These are phyloP conservation scores for Malurus elegans DNA, from an alignment of 2,113 vertebrate species.

Conservation along the genomic window DNA sequence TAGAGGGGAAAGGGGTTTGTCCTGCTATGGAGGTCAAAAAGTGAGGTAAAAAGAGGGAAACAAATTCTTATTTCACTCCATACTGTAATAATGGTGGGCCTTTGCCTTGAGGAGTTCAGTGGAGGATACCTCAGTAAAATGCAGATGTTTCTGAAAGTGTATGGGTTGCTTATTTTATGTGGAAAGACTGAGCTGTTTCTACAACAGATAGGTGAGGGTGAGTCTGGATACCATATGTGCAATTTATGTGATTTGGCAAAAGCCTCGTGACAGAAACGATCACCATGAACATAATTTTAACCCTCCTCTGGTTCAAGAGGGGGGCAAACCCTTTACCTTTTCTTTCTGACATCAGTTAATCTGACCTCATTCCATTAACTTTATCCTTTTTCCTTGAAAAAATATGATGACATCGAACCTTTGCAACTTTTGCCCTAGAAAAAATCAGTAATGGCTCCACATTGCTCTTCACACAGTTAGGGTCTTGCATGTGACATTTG, in stretches of 20 bases:
- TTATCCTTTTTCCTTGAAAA: not conserved
- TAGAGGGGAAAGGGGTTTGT: not conserved
- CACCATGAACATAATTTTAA: rapidly evolving
- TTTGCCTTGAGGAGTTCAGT: not conserved
- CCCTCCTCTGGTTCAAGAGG: not conserved
- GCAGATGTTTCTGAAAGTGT: not conserved
- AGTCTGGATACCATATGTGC: not conserved
- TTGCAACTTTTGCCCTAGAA: not conserved
- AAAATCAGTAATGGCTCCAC: not conserved
- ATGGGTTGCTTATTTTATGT: not conserved
- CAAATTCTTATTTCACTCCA: not conserved
- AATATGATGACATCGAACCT: not conserved
- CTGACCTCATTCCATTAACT: not conserved
- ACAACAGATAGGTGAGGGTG: not conserved
- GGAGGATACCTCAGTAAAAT: not conserved
- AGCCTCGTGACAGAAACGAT: not conserved
- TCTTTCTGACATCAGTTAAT: not conserved
- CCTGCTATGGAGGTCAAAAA: not conserved
- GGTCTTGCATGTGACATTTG: not conserved
- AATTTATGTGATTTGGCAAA: not conserved
- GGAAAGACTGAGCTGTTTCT: not conserved
- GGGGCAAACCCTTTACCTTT: not conserved
- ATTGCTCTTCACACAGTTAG: not conserved
- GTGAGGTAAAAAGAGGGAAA: not conserved
- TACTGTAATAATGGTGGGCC: not conserved